A percentile compares a stretch with the other conserved stretches of the same genome.
These are phyloP conservation scores for Theodoxus fluviatilis DNA, from an alignment of 2,888 invertebrate species.

Conservation along the genomic window DNA sequence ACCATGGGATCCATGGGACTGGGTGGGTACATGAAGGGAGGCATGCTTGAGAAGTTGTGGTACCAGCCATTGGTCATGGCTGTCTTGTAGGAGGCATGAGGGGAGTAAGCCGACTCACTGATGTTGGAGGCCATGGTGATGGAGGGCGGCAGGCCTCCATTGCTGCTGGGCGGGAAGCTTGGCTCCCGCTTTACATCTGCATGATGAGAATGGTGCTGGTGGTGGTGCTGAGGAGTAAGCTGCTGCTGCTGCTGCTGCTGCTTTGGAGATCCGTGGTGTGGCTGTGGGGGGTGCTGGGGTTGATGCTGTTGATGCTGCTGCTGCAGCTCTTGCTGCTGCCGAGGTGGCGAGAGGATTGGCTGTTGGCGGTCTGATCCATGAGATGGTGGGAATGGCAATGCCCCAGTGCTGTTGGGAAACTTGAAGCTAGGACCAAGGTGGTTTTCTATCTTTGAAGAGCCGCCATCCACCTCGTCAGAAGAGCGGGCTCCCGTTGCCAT, in stretches of 20 bases:
- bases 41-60: constrained; percentile 50
- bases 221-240: background rate
- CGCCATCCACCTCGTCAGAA: constrained; percentile 28
- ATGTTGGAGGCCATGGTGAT: constrained; percentile 39
- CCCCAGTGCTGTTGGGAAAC: background rate
- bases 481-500: constrained; percentile 9
- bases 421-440: background rate
- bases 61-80: constrained; percentile 45
- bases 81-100: constrained; percentile 35
- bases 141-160: constrained; percentile 33
- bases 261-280: too few species aligned
- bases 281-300: background rate
- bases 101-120: constrained; percentile 41
- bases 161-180: background rate
- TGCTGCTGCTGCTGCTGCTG: too few species aligned
- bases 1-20: constrained; percentile 48
- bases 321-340: background rate
- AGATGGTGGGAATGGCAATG: background rate
- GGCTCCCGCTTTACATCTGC: background rate
- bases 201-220: constrained; percentile 10
- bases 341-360: background rate
- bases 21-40: constrained; percentile 24
- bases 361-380: background rate
- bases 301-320: background rate
- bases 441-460: constrained; percentile 16